Base-by-base conservation (phyloP, 2,113 vertebrate species). In the Hippocampus barbouri region DNA sequence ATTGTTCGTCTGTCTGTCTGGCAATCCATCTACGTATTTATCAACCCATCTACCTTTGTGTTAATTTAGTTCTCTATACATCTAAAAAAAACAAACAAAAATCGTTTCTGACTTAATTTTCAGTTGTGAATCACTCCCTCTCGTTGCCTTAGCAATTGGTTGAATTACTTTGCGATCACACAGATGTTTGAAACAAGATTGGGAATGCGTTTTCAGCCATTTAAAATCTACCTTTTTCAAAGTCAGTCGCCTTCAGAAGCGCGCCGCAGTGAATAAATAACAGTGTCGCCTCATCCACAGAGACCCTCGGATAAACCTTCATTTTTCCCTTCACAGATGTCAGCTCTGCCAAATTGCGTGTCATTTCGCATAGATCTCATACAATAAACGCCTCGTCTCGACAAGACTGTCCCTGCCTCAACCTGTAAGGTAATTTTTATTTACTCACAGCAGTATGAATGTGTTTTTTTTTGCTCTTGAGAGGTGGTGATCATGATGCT, bases 301-400 rank as follows among this genome's bases (percentile, higher is more conserved):
- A 78, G 72, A 73, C 73, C 71, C 74, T 83, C 62, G 81, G 81
- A 82, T 85, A 84, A 80, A 85, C 45, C 72, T 79, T 68, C 61
- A 78, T 85, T 87, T 77, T 78, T 85, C 60, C 76, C 81, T 83
- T 87, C 84, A 76, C 76, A 76, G 63, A 77, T 85, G 79, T 80
- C 74, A 88, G 80, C 76, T 72, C 77, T 66, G 75, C 78, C 77
- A 76, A 83, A 88, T 79, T 85, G 77, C 74, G 66, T 83, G 79
- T 85, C 80, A 82, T 84, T 85, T 83, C 12, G 67, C 76, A 81
- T 81, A 75, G 72, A 86, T 84, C 81, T 77, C 21, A 63, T 74
- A 64, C 66, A 81, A 87, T 85, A 87, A 82, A 79, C 61, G 66
- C 45, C 71, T 82, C 70, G 47, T 74, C 53, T 72, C 64, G 76